Base-by-base conservation (phyloP, 2,888 invertebrate genomes). In the Agonopterix arenella region DNA sequence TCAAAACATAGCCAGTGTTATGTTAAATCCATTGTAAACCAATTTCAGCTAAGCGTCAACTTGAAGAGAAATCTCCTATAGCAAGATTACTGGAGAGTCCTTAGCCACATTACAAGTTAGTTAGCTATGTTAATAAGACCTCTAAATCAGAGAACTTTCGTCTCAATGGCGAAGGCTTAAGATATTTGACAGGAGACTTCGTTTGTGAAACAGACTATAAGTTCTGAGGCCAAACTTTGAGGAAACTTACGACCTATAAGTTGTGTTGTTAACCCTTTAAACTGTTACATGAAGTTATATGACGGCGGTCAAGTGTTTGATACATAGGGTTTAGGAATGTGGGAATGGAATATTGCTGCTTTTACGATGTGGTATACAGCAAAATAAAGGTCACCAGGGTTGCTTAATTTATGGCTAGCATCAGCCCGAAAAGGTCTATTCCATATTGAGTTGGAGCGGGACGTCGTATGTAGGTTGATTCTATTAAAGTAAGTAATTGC, bases 41-140 rank as follows among this genome's bases (percentile, higher is more conserved):
- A 52, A 49, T 52, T 52, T 52, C 13, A 41, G 41, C 41, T 37
- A 44, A 41, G 43, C 45, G 45, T 28, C 49, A 65, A 65, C 60
- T 66, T 56, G 55, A 52, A 52, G 55, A 52, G 36, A 9, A 42
- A 36, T 47, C 47, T 42, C 40, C 42, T 4, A 28, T 28, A 52
- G 55, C 54, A 60, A 56, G 57, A 59, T 69, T 64, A 66, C 61
- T 58, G 52, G 54, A 66, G 71, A 66, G 67, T 68, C 63, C 59
- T 70, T 53, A 44, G 55, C 62, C 64, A 70, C 68, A 71, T 73
- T 70, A 70, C 70, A 71, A 58, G 64, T 70, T 71, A 72, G 75
- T 77, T 74, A 62, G 57, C 53, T n/a, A n/a, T 3, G 28, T 28
- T 28, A 5, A 28, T 28, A 28, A 28, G 28, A 28, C 28, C 28